Evolutionary conservation across 2,888 invertebrate genomes (phyloP).

Genomic region (Sussaba pulchella): DNA sequence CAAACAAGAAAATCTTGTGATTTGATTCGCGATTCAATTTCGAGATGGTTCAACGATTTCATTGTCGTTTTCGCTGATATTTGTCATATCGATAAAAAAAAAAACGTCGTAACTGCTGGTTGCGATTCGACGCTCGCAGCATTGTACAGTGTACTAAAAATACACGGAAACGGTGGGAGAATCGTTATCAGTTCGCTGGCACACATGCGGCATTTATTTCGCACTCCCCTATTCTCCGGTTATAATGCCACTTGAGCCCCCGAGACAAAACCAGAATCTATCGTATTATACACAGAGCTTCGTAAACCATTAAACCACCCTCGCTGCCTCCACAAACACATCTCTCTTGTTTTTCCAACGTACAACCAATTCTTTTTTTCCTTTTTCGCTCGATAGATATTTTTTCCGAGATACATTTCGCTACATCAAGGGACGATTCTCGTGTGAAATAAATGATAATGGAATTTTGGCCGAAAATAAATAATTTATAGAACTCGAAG

Average conservation of each 20-base stretch:
- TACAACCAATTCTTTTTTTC: background rate
- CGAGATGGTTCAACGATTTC: no score
- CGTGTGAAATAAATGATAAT: no score
- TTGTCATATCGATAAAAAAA: background rate
- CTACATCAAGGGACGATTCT: no score
- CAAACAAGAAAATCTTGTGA: no score
- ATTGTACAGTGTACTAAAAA: slow-evolving; percentile 12
- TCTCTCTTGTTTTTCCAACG: background rate
- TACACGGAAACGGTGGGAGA: background rate
- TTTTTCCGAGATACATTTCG: no score
- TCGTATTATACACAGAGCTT: background rate
- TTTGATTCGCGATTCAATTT: no score
- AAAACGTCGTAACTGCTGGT: background rate
- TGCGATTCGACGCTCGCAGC: background rate
- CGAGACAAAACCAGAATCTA: background rate
- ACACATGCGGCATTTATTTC: background rate
- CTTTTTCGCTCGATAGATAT: background rate
- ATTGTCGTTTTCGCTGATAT: no score
- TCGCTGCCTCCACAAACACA: background rate
- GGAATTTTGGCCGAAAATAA: no score
- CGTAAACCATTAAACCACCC: background rate
- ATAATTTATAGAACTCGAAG: no score
- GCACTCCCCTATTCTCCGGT: background rate
- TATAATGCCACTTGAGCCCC: background rate
- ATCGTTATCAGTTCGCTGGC: slow-evolving; percentile 11